Evolutionary conservation across 2,888 invertebrate species (phyloP).

Genomic region (Aporophyla nigra): DNA sequence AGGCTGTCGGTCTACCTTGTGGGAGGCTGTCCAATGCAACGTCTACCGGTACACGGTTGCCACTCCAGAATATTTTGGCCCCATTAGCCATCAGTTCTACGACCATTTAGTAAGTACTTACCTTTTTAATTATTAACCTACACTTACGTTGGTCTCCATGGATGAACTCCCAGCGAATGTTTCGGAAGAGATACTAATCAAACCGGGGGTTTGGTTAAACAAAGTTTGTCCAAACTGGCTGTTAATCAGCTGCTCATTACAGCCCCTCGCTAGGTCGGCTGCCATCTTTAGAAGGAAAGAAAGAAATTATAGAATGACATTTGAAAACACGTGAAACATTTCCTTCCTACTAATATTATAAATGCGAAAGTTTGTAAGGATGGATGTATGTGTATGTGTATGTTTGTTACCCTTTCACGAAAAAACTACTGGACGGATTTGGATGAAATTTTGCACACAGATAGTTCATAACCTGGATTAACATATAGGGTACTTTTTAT

Average conservation of each 20-base stretch:
- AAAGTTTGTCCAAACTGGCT: background rate
- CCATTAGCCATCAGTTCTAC: no score
- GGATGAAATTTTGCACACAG: no score
- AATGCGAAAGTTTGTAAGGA: no score
- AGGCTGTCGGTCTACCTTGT: background rate
- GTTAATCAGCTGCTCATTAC: conserved; percentile 28
- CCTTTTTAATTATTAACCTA: background rate
- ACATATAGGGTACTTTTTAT: no score
- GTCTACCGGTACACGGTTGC: background rate
- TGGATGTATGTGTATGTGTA: no score
- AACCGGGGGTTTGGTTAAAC: background rate
- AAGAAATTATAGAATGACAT: background rate
- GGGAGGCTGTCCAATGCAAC: background rate
- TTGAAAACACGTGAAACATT: background rate
- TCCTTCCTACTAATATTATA: no score
- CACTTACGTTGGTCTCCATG: conserved; percentile 10
- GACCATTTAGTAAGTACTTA: background rate
- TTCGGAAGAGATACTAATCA: conserved; percentile 1
- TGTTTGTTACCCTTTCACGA: no score
- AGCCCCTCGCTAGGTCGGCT: conserved; percentile 28
- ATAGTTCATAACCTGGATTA: no score
- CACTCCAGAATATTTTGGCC: background rate
- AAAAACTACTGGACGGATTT: no score
- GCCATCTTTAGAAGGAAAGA: conserved; percentile 33
- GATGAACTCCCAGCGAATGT: conserved; percentile 18